These are phyloP conservation scores for Oxycera nigricornis DNA, from an alignment of 2,888 invertebrate genomes.

Conservation along the genomic window DNA sequence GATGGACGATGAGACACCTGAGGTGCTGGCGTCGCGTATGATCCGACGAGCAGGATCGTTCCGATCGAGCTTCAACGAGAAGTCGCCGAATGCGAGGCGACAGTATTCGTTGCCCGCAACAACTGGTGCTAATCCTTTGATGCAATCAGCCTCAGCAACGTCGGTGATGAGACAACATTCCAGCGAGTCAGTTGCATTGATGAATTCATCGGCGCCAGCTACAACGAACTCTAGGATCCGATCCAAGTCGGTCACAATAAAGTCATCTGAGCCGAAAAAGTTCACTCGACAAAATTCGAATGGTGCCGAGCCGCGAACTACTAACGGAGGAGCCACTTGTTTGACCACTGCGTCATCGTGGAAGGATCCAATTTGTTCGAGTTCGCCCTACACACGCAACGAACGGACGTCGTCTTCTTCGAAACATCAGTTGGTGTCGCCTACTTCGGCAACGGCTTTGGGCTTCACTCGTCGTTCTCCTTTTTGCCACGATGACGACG, in stretches of 20 bases:
- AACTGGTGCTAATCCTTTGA: conserved; percentile 55
- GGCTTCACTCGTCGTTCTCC: conserved; percentile 31
- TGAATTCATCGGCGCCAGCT: conserved; percentile 45
- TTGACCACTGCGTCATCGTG: conserved; percentile 46
- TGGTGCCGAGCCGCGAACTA: neutral
- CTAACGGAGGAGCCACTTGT: neutral
- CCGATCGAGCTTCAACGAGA: conserved; percentile 61
- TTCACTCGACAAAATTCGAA: conserved; percentile 50
- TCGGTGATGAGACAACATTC: conserved; percentile 60
- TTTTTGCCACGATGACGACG: conserved; percentile 34
- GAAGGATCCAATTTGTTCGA: conserved; percentile 52
- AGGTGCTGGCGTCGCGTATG: conserved; percentile 74
- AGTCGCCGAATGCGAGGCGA: conserved; percentile 57
- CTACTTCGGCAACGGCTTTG: conserved; percentile 39
- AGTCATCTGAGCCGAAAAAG: conserved; percentile 51
- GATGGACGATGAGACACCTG: conserved; percentile 75
- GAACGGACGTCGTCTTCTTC: conserved; percentile 29
- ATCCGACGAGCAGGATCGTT: conserved; percentile 73
- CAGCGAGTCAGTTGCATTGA: conserved; percentile 56
- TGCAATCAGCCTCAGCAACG: conserved; percentile 65
- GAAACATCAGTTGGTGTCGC: conserved; percentile 54
- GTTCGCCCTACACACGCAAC: conserved; percentile 51
- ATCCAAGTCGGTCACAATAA: conserved; percentile 62
- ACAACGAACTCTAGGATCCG: conserved; percentile 56
- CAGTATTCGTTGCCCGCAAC: conserved; percentile 56